These are phyloP conservation scores for Orthonevra nobilis DNA, from an alignment of 2,888 invertebrate genomes.

Conservation along the genomic window DNA sequence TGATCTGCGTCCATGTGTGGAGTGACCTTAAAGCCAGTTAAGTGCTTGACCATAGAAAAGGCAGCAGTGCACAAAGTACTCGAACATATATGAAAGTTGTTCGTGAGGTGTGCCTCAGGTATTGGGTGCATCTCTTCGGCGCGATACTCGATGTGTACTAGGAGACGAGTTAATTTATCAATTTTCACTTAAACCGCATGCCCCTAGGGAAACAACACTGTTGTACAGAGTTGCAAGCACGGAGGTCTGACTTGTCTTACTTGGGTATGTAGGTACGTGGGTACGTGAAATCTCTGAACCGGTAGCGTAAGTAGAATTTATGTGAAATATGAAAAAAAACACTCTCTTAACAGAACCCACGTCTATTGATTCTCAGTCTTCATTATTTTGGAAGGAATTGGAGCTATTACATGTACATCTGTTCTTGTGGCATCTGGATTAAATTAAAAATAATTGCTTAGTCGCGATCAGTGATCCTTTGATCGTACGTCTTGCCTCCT, in stretches of 20 bases:
- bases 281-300: conserved; percentile 47
- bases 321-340: conserved; percentile 43
- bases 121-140: conserved; percentile 16
- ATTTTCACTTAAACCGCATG: conserved; percentile 41
- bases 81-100: conserved; percentile 44
- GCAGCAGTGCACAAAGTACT: conserved; percentile 32
- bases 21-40: conserved; percentile 28
- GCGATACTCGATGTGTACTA: conserved; percentile 11
- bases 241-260: conserved; percentile 45
- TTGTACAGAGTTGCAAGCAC: conserved; percentile 16
- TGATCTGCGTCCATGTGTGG: conserved; percentile 15
- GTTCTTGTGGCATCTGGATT: conserved; percentile 61
- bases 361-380: too few relatives aligned
- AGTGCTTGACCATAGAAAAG: conserved; percentile 11
- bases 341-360: too few relatives aligned
- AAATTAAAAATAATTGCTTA: conserved; percentile 63
- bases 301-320: conserved; percentile 42
- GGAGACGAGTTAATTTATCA: conserved; percentile 61
- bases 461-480: conserved; percentile 42
- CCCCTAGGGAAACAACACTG: conserved; percentile 34
- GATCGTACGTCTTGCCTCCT: conserved; percentile 47
- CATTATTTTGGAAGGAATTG: too few relatives aligned
- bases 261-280: too few relatives aligned
- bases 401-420: background rate
- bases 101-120: background rate